A percentile compares a stretch with the other conserved stretches of the same genome.
These are phyloP conservation scores for Amblyteles armatorius DNA, from an alignment of 2,888 invertebrate genomes.

Conservation along the genomic window DNA sequence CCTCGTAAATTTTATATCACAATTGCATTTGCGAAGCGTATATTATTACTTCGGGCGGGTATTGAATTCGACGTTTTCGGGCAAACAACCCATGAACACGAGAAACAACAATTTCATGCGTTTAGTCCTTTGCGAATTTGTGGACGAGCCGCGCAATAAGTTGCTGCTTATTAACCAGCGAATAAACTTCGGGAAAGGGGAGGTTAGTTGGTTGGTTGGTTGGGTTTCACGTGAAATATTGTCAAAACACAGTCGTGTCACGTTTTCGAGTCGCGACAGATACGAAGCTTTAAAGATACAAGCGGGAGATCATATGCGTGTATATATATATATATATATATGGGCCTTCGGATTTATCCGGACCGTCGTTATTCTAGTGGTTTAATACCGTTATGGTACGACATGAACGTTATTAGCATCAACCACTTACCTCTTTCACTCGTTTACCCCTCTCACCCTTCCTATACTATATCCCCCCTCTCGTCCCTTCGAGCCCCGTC, in stretches of 20 bases:
- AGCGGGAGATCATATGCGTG: conserved; percentile 13
- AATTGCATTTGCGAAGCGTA: neutral
- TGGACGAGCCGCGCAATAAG: neutral
- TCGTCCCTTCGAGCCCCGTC: conserved; percentile 37
- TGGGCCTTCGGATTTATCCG: conserved; percentile 70
- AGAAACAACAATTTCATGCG: neutral
- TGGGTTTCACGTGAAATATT: conserved; percentile 19
- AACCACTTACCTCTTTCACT: conserved; percentile 74
- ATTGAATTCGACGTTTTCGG: neutral
- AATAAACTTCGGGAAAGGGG: neutral
- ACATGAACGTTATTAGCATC: conserved; percentile 82
- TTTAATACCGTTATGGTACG: conserved; percentile 81
- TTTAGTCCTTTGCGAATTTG: neutral
- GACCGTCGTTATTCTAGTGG: conserved; percentile 79
- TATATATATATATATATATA: conserved; percentile 40
- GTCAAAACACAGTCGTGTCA: conserved; percentile 32
- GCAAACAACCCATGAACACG: neutral
- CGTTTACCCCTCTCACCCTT: conserved; percentile 69
- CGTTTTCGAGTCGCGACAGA: conserved; percentile 33
- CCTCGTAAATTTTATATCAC: neutral
- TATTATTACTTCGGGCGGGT: neutral
- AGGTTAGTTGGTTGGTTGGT: neutral
- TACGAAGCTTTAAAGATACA: conserved; percentile 66
- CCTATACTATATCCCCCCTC: conserved; percentile 28
- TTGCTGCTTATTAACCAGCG: conserved; percentile 13